phyloP scores from a whole-genome alignment of 35 echinoderm and acorn worm genomes.

The Acanthaster planci region DNA sequence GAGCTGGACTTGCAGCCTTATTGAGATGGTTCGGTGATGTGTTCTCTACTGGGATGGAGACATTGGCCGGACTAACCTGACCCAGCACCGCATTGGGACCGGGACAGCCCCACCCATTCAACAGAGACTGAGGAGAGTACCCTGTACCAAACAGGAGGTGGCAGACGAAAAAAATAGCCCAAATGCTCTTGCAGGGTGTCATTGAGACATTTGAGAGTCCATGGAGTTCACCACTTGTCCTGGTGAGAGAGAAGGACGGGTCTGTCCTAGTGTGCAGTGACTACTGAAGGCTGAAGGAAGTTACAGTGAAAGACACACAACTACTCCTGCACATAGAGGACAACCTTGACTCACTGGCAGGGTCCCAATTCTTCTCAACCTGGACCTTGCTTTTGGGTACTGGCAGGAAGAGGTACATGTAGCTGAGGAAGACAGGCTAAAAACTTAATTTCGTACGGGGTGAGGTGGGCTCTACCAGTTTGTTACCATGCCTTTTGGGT shows the following conservation, averaged over 20 bases:
- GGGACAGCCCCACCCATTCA: background rate
- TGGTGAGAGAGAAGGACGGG: conserved; percentile 68
- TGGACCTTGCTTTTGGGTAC: conserved; percentile 74
- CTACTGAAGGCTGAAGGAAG: conserved; percentile 54
- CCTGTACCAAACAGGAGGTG: background rate
- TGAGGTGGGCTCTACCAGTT: conserved; percentile 60
- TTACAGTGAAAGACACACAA: conserved; percentile 59
- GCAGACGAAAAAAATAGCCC: background rate
- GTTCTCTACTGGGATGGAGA: conserved; percentile 12
- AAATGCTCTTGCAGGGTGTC: conserved; percentile 33
- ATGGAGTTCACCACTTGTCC: conserved; percentile 53
- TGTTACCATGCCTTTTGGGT: conserved; percentile 51
- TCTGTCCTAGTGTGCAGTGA: conserved; percentile 48
- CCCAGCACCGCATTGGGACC: background rate
- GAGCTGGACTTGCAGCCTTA: background rate
- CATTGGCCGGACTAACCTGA: background rate
- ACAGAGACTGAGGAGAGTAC: background rate
- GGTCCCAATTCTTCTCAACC: conserved; percentile 61
- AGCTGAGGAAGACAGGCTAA: conserved; percentile 36
- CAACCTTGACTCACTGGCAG: conserved; percentile 48
- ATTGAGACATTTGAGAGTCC: conserved; percentile 42
- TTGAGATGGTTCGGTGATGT: conserved; percentile 31
- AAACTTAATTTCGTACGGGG: conserved; percentile 62
- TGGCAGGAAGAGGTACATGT: conserved; percentile 83
- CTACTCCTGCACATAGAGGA: conserved; percentile 59